Evolutionary conservation across 2,888 invertebrate species (phyloP), one percentile per base, ranked within the genome.

Genomic region (Agrilus cyanescens): DNA sequence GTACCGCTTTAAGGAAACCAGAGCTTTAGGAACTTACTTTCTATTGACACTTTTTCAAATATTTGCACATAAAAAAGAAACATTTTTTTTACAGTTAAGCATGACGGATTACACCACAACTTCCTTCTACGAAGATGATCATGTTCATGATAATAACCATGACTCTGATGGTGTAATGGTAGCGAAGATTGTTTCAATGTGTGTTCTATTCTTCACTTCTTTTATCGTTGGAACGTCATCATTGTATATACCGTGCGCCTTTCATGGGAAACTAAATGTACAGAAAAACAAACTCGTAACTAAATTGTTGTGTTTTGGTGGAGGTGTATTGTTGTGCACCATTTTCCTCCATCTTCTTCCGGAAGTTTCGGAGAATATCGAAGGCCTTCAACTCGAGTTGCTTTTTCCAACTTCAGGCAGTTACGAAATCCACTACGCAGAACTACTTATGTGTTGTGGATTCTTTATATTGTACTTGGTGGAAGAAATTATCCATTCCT

Each of bases 291-390:
- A 68, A 52, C 62, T 67, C 4, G 75, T 73, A 7, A 73, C 80
- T 13, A 63, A 85, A 16, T 67, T 88, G 15, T 80, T 84, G n/a
- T 61, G 62, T 38, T 82, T 87, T 50, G 88, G 87, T 12, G 88
- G 87, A n/a, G 88, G 88, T 8, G 87, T 88, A 1, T 67, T 89
- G 13, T 66, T 89, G 32, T 80, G 82, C 48, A 88, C 88, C 3
- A 86, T 86, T 4, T 86, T 89, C 58, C 65, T 86, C 50, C 88
- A 89, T 57, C 68, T 89, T 54, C 67, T 87, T 42, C 88, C 88
- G 1, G 88, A 88, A 68, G 81, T 88, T 0, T 67, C 75, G 8
- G 81, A 86, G 54, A 75, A 75, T 43, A 73, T 86, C 8, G 68
- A 74, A n/a, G 63, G 71, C 38, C 66, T 85, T 46, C 73, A 78